Evolutionary conservation across 2,797 vertebrate genomes (phyloP).

Genomic region (Sarcophilus harrisii): DNA sequence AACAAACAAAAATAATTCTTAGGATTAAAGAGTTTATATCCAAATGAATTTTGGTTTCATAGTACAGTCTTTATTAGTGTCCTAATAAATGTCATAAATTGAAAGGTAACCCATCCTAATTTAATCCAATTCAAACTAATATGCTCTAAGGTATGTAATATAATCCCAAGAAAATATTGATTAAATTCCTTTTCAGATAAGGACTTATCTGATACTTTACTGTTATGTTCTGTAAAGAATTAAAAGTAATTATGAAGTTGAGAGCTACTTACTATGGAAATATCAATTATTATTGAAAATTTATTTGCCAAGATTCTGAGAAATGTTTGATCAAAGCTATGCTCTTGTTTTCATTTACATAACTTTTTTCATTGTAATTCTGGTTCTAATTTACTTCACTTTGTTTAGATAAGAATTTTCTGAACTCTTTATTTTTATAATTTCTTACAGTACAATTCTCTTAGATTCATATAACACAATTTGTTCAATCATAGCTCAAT

Average conservation of each 20-base stretch:
- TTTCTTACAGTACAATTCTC: neutral
- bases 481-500: neutral
- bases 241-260: neutral
- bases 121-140: neutral
- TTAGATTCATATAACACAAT: neutral
- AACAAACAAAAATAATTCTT: neutral
- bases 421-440: neutral
- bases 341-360: neutral
- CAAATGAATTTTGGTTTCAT: neutral
- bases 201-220: neutral
- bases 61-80: neutral
- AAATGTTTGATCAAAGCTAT: neutral
- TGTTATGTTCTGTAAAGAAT: neutral
- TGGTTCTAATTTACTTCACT: neutral
- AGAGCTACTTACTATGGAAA: neutral
- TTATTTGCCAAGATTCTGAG: neutral
- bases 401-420: neutral
- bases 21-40: neutral
- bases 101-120: neutral
- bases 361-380: neutral
- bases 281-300: neutral
- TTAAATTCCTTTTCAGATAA: neutral
- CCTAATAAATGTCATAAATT: neutral
- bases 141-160: neutral
- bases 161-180: neutral